A percentile compares a stretch with the other conserved stretches of the same genome.
These are phyloP conservation scores for Saccostrea glomerata DNA, from an alignment of 1,140 invertebrate genomes.

Conservation along the genomic window DNA sequence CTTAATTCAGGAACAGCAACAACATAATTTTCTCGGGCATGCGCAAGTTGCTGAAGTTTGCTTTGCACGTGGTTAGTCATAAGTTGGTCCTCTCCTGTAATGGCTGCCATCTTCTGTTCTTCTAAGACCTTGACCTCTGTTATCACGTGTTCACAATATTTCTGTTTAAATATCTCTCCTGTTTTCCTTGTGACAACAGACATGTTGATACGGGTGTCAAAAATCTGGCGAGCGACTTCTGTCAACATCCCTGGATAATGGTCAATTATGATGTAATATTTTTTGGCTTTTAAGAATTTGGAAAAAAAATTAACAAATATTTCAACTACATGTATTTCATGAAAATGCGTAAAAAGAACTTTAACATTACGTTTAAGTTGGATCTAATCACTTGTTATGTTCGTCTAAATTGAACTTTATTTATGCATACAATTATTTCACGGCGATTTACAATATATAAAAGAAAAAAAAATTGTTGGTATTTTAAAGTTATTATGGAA, in stretches of 20 bases:
- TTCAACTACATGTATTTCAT: no score
- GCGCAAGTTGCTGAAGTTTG: constrained; percentile 28
- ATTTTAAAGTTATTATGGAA: no score
- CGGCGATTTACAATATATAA: no score
- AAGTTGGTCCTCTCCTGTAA: neutral
- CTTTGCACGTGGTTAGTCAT: constrained; percentile 15
- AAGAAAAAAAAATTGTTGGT: no score
- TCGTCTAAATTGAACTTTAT: no score
- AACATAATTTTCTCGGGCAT: constrained; percentile 42
- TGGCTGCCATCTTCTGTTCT: constrained; percentile 12
- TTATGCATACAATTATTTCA: no score
- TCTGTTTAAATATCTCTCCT: constrained; percentile 45
- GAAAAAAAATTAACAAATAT: no score
- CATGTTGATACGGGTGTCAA: constrained; percentile 46
- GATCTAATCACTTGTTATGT: no score
- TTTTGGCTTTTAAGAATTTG: no score
- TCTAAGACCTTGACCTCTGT: constrained; percentile 45
- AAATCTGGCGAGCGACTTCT: constrained; percentile 46
- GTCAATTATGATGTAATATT: no score
- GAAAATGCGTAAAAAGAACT: no score
- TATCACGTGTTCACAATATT: constrained; percentile 50
- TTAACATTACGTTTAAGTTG: no score
- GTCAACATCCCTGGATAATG: constrained; percentile 45
- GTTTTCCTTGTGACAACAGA: constrained; percentile 36
- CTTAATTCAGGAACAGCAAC: constrained; percentile 36